Base-by-base conservation (phyloP, 2,888 invertebrate species). In the Catocala nupta region DNA sequence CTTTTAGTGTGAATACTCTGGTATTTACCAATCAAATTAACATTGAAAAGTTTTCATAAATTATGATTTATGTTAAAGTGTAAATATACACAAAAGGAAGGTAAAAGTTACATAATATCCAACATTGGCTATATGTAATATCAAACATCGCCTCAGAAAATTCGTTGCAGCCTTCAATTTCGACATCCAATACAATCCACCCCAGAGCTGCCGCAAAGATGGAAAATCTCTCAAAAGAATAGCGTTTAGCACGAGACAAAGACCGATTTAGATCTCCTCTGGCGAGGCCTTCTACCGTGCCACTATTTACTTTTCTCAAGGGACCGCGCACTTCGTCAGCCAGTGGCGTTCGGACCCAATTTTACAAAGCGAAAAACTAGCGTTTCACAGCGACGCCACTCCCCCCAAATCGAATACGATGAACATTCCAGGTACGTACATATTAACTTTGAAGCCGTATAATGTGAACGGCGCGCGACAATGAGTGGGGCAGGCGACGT, bases 211-310 rank as follows among this genome's bases (percentile, higher is more conserved):
- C 86, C 79, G 84, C 86, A 90, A 90, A 90, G 89, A 90, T 89
- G 85, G 87, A 85, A 90, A 93, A 92, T 92, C 92, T 91, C 89
- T 90, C 91, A 92, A 93, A 91, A 91, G 91, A 88, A 88, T 90
- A 86, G 88, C 89, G 89, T 91, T 92, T 90, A 92, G 89, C 82
- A 85, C 86, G 86, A 93, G 91, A 92, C 92, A 92, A 92, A 93
- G 92, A 88, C 86, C 90, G 90, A 91, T 90, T 92, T 89, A 91
- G 90, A 90, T 89, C 89, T 89, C 81, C 79, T 85, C 84, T 85
- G 81, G 83, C 83, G 81, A 86, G 87, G 87, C 83, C 86, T 87
- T 87, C 86, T 85, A 84, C 83, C 83, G 85, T 85, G 83, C 89
- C 88, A 90, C 90, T 93, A 91, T 93, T 93, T 93, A 90, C 90